Conservation (phyloP, 2,888 invertebrate genomes). For the Drosophila crucigera region DNA sequence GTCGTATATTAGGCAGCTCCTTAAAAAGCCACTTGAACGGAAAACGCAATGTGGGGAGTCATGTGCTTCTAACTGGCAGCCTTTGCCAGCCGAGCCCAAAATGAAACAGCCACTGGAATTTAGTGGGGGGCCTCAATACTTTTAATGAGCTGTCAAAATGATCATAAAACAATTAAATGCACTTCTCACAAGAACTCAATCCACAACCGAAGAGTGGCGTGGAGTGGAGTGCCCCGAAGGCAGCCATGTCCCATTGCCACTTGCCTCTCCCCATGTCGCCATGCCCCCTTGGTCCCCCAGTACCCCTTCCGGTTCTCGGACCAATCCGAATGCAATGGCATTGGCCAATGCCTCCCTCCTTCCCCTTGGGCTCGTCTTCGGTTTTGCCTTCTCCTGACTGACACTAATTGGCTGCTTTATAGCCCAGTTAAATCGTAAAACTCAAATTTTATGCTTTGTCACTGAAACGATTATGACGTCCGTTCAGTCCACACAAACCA, state of each 20-base stretch:
- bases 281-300: not conserved
- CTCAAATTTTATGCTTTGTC: constrained; percentile 81
- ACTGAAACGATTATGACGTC: constrained; percentile 82
- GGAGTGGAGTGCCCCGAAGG: constrained; percentile 1
- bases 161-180: constrained; percentile 81
- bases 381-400: constrained; percentile 49
- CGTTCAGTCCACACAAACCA: constrained; percentile 43
- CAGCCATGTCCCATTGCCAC: constrained; percentile 9
- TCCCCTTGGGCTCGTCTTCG: constrained; percentile 10
- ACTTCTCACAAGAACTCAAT: constrained; percentile 50
- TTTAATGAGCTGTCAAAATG: constrained; percentile 78
- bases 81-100: constrained; percentile 7
- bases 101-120: constrained; percentile 41
- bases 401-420: constrained; percentile 84
- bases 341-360: constrained; percentile 20
- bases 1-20: constrained; percentile 76
- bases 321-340: constrained; percentile 32
- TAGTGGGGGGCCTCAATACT: constrained; percentile 33
- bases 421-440: constrained; percentile 79
- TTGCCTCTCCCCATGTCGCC: not conserved
- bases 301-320: not conserved
- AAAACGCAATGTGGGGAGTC: constrained; percentile 40
- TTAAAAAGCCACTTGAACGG: constrained; percentile 67
- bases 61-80: constrained; percentile 2
- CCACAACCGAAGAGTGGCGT: constrained; percentile 1